phyloP scores from a whole-genome alignment of 2,888 invertebrate genomes.

The Monoplex corrugatus region DNA sequence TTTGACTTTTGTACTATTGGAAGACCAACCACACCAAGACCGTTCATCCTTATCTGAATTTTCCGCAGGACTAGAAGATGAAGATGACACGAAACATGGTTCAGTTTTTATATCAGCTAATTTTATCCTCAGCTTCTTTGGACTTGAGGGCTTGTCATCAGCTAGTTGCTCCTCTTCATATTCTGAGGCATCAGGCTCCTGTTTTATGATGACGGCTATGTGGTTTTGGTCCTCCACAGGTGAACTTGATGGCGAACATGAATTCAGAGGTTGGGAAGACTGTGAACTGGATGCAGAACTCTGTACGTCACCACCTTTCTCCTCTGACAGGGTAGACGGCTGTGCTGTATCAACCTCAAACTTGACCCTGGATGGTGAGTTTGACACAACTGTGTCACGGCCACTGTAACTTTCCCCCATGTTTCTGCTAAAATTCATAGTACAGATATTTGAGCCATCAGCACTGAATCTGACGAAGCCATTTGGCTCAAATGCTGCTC shows the following conservation, averaged over 20 bases:
- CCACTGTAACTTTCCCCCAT: neutral
- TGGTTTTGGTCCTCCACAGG: neutral
- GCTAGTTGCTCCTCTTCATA: neutral
- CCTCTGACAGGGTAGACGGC: neutral
- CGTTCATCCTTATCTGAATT: neutral
- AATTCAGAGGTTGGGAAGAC: neutral
- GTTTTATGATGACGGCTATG: neutral
- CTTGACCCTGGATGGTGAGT: neutral
- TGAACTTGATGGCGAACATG: neutral
- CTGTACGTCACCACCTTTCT: neutral
- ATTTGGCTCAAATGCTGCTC: neutral
- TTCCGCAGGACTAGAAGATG: neutral
- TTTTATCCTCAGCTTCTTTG: neutral
- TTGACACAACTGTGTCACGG: no score
- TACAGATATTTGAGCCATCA: no score
- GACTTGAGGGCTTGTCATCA: neutral
- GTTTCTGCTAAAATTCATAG: neutral
- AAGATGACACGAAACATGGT: neutral
- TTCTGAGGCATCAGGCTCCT: neutral
- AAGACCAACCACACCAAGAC: neutral
- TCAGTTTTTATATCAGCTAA: conserved; percentile 26
- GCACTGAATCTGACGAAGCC: no score
- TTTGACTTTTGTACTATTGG: neutral
- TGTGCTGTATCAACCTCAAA: neutral
- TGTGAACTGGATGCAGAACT: neutral